Evolutionary conservation across 2,797 vertebrate species (phyloP).

Genomic region (Betta splendens): DNA sequence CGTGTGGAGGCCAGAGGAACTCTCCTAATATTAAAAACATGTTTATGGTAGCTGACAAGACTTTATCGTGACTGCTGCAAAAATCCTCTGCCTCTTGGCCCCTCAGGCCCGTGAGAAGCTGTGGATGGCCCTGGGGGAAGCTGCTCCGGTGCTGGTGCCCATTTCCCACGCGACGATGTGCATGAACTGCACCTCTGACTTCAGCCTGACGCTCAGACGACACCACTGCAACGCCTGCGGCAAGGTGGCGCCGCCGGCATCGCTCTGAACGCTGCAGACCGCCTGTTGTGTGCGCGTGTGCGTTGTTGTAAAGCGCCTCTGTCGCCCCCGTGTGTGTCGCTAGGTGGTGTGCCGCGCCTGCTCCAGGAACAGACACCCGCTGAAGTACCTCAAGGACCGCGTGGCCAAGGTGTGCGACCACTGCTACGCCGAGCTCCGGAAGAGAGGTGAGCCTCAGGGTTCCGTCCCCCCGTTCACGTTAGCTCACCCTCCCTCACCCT

Average conservation of each 20-base stretch:
- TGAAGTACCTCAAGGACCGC: constrained; percentile 97
- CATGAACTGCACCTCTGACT: constrained; percentile 97
- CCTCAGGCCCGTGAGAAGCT: constrained; percentile 89
- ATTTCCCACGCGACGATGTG: constrained; percentile 95
- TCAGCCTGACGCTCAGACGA: constrained; percentile 91
- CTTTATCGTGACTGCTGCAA: too few species aligned
- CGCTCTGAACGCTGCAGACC: not conserved
- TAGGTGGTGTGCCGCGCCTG: constrained; percentile 96
- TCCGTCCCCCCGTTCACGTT: too few species aligned
- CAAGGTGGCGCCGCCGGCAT: too few species aligned
- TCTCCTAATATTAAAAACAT: too few species aligned
- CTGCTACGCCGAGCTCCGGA: constrained; percentile 91
- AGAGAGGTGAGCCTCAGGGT: constrained; percentile 85
- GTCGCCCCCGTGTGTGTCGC: not conserved
- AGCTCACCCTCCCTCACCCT: too few species aligned
- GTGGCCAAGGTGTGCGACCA: constrained; percentile 95
- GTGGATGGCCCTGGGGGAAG: constrained; percentile 91
- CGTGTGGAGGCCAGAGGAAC: too few species aligned
- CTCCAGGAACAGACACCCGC: constrained; percentile 94
- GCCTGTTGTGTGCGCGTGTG: not conserved
- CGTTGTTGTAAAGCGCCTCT: not conserved
- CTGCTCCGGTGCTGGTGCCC: constrained; percentile 90
- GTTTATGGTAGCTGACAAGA: not conserved
- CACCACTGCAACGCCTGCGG: constrained; percentile 97
- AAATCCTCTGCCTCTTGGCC: constrained; percentile 11